A percentile compares a stretch with the other conserved stretches of the same genome.
phyloP scores from a whole-genome alignment of 2,888 invertebrate genomes.

The Reticulitermes lucifugus region DNA sequence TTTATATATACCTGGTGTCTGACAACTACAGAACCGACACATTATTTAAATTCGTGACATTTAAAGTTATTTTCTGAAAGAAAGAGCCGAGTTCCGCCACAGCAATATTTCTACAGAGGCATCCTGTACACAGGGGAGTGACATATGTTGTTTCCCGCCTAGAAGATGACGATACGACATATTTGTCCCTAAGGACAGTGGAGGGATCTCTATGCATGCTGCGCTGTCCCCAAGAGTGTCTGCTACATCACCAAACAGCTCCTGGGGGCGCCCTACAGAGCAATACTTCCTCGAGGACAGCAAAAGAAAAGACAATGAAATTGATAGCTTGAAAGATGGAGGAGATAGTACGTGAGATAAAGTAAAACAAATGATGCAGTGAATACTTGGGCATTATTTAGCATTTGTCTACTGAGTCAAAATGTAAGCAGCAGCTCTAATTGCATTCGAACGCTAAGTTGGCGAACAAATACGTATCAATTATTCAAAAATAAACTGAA shows the following conservation, averaged over 20 bases:
- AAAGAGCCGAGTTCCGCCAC: not conserved
- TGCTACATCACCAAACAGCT: conserved; percentile 9
- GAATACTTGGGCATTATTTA: too few relatives aligned
- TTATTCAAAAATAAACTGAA: too few relatives aligned
- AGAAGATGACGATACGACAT: conserved; percentile 31
- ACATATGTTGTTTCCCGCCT: conserved; percentile 29
- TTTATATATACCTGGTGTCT: too few relatives aligned
- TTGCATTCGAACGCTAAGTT: too few relatives aligned
- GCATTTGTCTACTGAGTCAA: too few relatives aligned
- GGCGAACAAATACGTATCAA: too few relatives aligned
- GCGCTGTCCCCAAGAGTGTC: not conserved
- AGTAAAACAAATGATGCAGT: too few relatives aligned
- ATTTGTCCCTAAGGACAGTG: conserved; percentile 2
- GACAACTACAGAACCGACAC: too few relatives aligned
- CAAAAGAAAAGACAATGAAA: conserved; percentile 1
- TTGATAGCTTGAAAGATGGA: not conserved
- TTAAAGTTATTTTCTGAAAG: not conserved
- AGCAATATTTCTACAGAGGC: conserved; percentile 9
- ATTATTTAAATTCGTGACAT: too few relatives aligned
- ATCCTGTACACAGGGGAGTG: not conserved
- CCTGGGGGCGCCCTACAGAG: conserved; percentile 19
- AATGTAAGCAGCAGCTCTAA: too few relatives aligned
- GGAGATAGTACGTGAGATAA: too few relatives aligned
- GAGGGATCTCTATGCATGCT: not conserved
- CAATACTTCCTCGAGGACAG: not conserved